Base-by-base conservation (phyloP, 2,797 vertebrate genomes). In the Microhierax caerulescens region DNA sequence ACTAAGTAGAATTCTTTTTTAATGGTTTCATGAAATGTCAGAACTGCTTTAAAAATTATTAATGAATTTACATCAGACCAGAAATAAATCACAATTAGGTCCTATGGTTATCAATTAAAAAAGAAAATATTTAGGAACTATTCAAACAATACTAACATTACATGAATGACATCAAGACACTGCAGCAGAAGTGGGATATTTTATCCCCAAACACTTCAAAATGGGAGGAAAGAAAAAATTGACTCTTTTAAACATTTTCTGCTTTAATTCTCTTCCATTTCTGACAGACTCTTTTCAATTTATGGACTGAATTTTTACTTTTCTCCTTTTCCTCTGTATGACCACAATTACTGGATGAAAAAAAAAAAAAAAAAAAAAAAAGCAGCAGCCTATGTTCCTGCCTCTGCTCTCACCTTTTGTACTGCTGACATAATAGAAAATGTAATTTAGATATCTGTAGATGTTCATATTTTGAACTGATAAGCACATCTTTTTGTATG, bases 361-460 rank as follows among this genome's bases (percentile, higher is more conserved):
- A 14, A 39, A 39, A 39, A 39, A 15, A 39, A 15, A 39, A 39
- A 39, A 13, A 39, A 39, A 39, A 14, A 39, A 39, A 39, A 39
- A 39, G 37, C 37, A 39, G 37, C 37, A 59, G 34, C 53, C 39
- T 36, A 22, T 34, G 43, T 77, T n/a, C 72, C 53, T 74, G 68
- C 51, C 73, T 95, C 57, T 91, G 84, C 47, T 74, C 36, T 94
- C 85, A 94, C 85, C 63, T 90, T 92, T 90, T 90, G 48, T 63
- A 88, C 79, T 90, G 54, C 70, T 88, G 85, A 92, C 85, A 92
- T 90, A 86, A 94, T 85, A 88, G 76, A 90, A 96, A 96, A 96
- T 37, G 11, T 67, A 82, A 96, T 86, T 75, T 96, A 77, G 78
- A 23, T 90, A 93, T 85, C 59, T 79, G 68, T 78, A 90, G 39